Conservation (phyloP, 2,797 vertebrate genomes). For the Myiothlypis coronata region DNA sequence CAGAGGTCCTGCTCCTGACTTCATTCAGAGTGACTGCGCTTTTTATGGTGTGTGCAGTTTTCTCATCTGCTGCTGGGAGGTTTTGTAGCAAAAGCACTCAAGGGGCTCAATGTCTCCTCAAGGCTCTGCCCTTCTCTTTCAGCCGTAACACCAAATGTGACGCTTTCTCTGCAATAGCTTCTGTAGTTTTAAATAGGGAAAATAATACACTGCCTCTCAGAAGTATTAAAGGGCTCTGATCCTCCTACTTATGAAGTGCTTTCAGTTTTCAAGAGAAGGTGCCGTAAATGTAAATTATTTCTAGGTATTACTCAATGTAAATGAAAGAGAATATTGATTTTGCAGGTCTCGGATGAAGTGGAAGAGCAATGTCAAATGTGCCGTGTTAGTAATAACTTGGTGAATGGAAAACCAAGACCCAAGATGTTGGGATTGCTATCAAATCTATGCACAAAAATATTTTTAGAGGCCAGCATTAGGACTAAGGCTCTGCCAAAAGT, state of each 20-base stretch:
- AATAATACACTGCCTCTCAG: background rate
- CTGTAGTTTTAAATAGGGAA: background rate
- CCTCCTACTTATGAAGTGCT: background rate
- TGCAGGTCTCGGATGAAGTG: background rate
- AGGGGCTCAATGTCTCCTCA: background rate
- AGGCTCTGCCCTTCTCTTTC: slow-evolving; percentile 7
- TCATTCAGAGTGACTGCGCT: background rate
- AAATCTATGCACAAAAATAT: background rate
- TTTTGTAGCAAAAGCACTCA: slow-evolving; percentile 8
- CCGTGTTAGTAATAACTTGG: background rate
- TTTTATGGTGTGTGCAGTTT: background rate
- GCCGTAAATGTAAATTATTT: background rate
- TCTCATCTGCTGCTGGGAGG: slow-evolving; percentile 1
- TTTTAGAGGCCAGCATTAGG: background rate
- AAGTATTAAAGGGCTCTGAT: background rate
- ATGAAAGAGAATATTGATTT: background rate
- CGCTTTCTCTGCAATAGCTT: background rate
- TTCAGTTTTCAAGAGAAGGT: background rate
- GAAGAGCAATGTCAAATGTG: background rate
- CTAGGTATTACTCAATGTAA: background rate
- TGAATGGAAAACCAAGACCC: background rate
- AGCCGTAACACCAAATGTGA: background rate
- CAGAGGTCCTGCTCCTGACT: background rate
- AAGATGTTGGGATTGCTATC: background rate
- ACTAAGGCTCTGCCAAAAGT: background rate